These are phyloP conservation scores for Scartelaos histophorus DNA, from an alignment of 2,113 vertebrate genomes.

Conservation along the genomic window DNA sequence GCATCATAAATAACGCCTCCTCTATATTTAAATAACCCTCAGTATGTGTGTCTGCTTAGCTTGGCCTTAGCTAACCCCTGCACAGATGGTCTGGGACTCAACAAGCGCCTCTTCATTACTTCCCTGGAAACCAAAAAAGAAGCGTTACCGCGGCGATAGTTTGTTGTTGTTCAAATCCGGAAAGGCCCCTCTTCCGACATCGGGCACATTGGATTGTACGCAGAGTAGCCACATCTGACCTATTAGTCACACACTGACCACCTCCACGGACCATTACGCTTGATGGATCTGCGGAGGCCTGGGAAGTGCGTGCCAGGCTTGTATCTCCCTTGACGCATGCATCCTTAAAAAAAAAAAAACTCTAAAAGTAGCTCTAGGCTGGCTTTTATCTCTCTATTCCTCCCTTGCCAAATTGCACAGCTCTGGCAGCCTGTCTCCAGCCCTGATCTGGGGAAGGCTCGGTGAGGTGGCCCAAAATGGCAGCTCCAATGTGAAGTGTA, in stretches of 20 bases:
- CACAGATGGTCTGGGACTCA: neutral
- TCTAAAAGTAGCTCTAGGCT: constrained; percentile 32
- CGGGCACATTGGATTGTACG: constrained; percentile 29
- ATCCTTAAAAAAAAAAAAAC: constrained; percentile 22
- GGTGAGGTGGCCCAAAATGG: constrained; percentile 35
- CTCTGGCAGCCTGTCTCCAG: constrained; percentile 22
- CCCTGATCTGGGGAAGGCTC: constrained; percentile 29
- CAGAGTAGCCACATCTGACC: constrained; percentile 51
- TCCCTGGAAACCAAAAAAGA: constrained; percentile 13
- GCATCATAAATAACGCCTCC: no score
- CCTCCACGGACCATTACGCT: constrained; percentile 42
- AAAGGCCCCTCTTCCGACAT: constrained; percentile 37
- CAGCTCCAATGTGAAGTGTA: constrained; percentile 15
- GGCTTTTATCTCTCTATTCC: constrained; percentile 26
- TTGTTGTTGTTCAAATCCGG: constrained; percentile 49
- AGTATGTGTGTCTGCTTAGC: neutral
- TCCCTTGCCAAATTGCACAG: constrained; percentile 47
- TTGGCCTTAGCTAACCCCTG: neutral
- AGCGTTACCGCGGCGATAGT: constrained; percentile 33
- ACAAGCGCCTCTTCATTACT: neutral
- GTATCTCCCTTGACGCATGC: constrained; percentile 31
- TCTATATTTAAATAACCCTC: no score
- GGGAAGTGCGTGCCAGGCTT: constrained; percentile 3
- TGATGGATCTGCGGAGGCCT: constrained; percentile 41
- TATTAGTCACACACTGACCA: constrained; percentile 54